These are phyloP conservation scores for Monarcha castaneiventris DNA, from an alignment of 2,113 vertebrate genomes.

Conservation along the genomic window DNA sequence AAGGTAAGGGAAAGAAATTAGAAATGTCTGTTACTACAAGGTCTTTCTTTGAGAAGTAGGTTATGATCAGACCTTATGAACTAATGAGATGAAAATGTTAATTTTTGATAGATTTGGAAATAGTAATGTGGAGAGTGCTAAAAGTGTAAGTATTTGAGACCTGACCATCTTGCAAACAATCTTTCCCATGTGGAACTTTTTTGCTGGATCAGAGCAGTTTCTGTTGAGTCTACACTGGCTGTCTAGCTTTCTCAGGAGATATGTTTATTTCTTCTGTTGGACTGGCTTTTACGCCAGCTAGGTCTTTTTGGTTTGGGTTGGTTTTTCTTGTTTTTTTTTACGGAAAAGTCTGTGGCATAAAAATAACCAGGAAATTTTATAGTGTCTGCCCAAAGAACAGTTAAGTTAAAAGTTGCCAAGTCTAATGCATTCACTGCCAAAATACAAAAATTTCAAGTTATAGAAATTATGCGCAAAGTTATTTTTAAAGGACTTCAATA, in stretches of 20 bases:
- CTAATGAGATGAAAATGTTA: background rate
- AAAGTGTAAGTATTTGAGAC: background rate
- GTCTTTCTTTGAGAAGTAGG: background rate
- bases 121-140: background rate
- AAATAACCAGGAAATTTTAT: constrained; percentile 8
- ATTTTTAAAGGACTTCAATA: background rate
- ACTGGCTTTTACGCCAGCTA: background rate
- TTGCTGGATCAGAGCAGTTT: constrained; percentile 15
- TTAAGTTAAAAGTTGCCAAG: background rate
- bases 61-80: background rate
- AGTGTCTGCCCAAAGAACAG: background rate
- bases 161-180: background rate
- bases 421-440: background rate
- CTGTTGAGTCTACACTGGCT: background rate
- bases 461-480: background rate
- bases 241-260: constrained; percentile 10
- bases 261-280: constrained; percentile 33
- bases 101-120: background rate
- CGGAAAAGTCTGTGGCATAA: constrained; percentile 4
- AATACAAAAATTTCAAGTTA: background rate
- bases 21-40: background rate
- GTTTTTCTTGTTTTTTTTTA: background rate
- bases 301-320: background rate
- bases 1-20: background rate
- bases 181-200: background rate